Evolutionary conservation across 2,888 invertebrate species (phyloP).

Genomic region (Eledona agricola): DNA sequence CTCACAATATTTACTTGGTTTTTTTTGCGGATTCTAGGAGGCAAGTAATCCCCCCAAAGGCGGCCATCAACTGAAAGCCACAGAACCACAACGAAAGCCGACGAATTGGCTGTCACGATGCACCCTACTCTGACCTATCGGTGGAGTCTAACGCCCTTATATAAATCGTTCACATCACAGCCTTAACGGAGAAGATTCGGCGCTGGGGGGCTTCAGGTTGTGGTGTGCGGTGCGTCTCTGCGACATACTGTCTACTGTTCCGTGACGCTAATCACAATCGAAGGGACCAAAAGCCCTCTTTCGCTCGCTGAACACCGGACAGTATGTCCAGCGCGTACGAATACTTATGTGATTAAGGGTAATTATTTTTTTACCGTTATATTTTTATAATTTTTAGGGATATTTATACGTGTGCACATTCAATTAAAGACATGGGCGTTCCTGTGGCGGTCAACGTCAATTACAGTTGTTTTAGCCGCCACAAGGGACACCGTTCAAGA

Average conservation of each 20-base stretch:
- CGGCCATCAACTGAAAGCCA: conserved; percentile 80
- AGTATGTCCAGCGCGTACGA: conserved; percentile 27
- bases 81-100: conserved; percentile 82
- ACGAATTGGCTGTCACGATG: conserved; percentile 88
- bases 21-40: conserved; percentile 68
- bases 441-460: conserved; percentile 32
- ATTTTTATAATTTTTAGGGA: conserved; percentile 49
- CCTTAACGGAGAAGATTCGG: conserved; percentile 15
- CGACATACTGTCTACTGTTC: conserved; percentile 20
- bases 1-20: not conserved
- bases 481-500: conserved; percentile 24
- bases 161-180: conserved; percentile 38
- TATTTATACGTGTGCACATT: conserved; percentile 48
- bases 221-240: conserved; percentile 25
- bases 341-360: conserved; percentile 50
- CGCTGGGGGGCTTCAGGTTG: conserved; percentile 16
- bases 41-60: conserved; percentile 89
- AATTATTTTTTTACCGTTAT: conserved; percentile 51
- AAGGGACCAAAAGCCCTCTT: conserved; percentile 27
- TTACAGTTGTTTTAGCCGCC: conserved; percentile 31
- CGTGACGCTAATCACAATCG: conserved; percentile 7
- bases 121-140: conserved; percentile 83
- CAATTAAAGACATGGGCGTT: conserved; percentile 28
- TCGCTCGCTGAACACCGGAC: conserved; percentile 20
- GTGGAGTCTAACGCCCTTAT: conserved; percentile 39